Conservation (phyloP, 1,140 invertebrate genomes). For the Atta texana region DNA sequence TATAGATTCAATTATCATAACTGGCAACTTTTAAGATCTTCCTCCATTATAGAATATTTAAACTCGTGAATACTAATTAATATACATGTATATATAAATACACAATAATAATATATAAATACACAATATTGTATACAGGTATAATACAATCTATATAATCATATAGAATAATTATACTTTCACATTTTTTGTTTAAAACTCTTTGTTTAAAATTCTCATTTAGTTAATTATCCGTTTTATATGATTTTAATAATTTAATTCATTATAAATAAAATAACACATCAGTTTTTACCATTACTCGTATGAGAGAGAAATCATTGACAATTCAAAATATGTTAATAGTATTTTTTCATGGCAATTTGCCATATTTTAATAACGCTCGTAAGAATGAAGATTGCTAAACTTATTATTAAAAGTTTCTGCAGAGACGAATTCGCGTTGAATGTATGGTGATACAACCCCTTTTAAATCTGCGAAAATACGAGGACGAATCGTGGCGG, state of each 20-base stretch:
- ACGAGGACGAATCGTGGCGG: conserved; percentile 23
- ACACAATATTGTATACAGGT: neutral
- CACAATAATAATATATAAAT: neutral
- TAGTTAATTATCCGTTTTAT: neutral
- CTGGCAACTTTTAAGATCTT: neutral
- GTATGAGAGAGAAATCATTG: neutral
- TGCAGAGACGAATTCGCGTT: conserved; percentile 34
- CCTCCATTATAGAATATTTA: neutral
- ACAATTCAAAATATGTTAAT: neutral
- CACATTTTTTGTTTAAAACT: neutral
- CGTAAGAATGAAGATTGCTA: neutral
- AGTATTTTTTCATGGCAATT: neutral
- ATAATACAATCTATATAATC: neutral
- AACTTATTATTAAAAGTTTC: conserved; percentile 45
- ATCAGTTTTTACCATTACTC: neutral
- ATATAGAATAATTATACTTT: neutral
- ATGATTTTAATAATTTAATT: neutral
- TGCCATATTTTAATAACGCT: conserved; percentile 12
- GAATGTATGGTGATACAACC: conserved; percentile 30
- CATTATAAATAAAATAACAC: neutral
- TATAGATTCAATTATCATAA: conserved; percentile 19
- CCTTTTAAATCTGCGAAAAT: conserved; percentile 56
- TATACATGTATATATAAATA: neutral
- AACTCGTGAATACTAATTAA: neutral
- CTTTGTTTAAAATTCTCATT: neutral